Conservation (phyloP, 1,140 invertebrate genomes). For the Littorina saxatilis region DNA sequence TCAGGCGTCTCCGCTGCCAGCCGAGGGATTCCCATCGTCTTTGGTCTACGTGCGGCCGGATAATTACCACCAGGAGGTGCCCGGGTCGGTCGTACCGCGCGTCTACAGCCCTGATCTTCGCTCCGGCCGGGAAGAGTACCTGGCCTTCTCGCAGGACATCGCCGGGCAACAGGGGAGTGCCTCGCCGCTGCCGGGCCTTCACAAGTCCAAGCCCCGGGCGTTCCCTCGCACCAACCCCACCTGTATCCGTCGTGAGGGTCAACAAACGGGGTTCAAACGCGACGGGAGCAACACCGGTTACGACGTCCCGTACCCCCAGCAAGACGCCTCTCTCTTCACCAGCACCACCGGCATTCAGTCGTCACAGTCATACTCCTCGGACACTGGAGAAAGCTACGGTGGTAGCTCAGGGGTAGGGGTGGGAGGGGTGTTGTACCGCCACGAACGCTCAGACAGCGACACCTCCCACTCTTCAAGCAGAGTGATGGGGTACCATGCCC, state of each 20-base stretch:
- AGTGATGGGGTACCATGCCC: constrained; percentile 22
- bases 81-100: constrained; percentile 41
- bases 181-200: constrained; percentile 55
- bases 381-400: constrained; percentile 33
- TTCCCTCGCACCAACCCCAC: constrained; percentile 75
- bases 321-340: constrained; percentile 34
- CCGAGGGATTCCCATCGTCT: constrained; percentile 48
- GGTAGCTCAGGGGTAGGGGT: constrained; percentile 29
- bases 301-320: constrained; percentile 42
- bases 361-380: constrained; percentile 57
- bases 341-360: constrained; percentile 54
- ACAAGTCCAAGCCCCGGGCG: constrained; percentile 68
- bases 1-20: constrained; percentile 29
- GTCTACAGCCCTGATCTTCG: constrained; percentile 59
- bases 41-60: constrained; percentile 49
- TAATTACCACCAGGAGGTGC: constrained; percentile 41
- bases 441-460: constrained; percentile 73
- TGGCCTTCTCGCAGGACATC: constrained; percentile 72
- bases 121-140: constrained; percentile 58
- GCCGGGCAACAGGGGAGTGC: constrained; percentile 66
- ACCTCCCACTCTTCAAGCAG: constrained; percentile 66
- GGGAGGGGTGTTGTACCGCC: constrained; percentile 58
- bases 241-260: constrained; percentile 59
- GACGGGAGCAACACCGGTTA: constrained; percentile 62
- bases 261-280: constrained; percentile 48